A percentile compares a stretch with the other conserved stretches of the same genome.
phyloP scores from a whole-genome alignment of 2,888 invertebrate species.

The Argyresthia goedartella region DNA sequence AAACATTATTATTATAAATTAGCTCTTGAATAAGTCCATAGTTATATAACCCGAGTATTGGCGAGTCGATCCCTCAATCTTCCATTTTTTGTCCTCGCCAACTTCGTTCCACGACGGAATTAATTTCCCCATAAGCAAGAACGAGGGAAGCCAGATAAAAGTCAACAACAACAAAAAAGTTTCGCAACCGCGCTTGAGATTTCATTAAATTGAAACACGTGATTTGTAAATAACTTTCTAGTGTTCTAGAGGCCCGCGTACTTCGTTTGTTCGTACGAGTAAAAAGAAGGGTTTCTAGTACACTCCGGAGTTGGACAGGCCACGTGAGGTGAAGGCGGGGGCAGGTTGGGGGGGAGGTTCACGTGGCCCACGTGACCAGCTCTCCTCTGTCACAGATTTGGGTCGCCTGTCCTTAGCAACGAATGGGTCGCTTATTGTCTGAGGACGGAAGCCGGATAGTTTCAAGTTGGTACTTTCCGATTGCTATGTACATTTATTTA shows the following conservation, averaged over 20 bases:
- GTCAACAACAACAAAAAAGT: conserved; percentile 12
- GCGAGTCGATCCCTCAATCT: too few species aligned
- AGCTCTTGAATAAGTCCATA: too few species aligned
- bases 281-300: conserved; percentile 36
- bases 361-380: conserved; percentile 34
- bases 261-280: conserved; percentile 15
- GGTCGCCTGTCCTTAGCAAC: not conserved
- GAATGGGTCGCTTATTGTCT: not conserved
- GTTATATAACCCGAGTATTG: too few species aligned
- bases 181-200: conserved; percentile 28
- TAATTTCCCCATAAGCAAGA: not conserved
- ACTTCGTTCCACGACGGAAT: not conserved
- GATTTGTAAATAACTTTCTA: conserved; percentile 40
- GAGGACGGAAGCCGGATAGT: too few species aligned
- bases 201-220: conserved; percentile 39
- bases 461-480: too few species aligned
- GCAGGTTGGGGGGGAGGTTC: conserved; percentile 16
- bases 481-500: too few species aligned
- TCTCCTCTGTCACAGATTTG: conserved; percentile 16
- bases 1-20: too few species aligned
- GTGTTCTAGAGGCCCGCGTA: conserved; percentile 16
- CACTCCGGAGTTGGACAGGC: conserved; percentile 9
- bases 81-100: not conserved
- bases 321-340: conserved; percentile 20
- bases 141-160: conserved; percentile 29